phyloP scores from a whole-genome alignment of 2,888 invertebrate species.

The Heliconius erato region DNA sequence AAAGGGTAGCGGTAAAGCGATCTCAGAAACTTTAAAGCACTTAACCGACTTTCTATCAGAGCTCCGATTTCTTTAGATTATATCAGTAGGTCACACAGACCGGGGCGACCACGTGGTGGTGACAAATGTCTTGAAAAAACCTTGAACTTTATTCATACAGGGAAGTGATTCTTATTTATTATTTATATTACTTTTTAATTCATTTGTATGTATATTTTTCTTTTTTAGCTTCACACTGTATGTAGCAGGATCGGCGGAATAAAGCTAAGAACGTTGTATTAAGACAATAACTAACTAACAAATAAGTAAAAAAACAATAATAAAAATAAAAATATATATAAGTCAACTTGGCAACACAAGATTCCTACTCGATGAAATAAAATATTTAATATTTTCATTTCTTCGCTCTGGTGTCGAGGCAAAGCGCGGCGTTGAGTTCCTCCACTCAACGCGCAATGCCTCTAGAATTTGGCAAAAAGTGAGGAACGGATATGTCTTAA shows the following conservation, averaged over 20 bases:
- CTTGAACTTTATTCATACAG: slow-evolving; percentile 42
- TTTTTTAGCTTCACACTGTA: background rate
- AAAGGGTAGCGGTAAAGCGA: slow-evolving; percentile 42
- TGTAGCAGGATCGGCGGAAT: background rate
- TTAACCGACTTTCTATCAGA: slow-evolving; percentile 43
- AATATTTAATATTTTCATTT: no score
- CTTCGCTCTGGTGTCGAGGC: no score
- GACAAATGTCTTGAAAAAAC: slow-evolving; percentile 24
- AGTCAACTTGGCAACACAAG: no score
- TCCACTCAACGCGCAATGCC: no score
- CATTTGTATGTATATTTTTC: background rate
- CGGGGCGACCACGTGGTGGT: slow-evolving; percentile 27
- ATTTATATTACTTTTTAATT: background rate
- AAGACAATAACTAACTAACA: no score
- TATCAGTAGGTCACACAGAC: slow-evolving; percentile 32
- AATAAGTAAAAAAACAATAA: no score
- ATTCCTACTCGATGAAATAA: no score
- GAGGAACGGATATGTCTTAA: no score
- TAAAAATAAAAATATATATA: no score
- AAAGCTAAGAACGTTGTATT: no score
- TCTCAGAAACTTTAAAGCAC: slow-evolving; percentile 49
- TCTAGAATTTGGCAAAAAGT: no score
- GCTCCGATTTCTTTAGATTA: slow-evolving; percentile 43
- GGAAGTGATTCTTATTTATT: background rate
- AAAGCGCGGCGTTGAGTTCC: no score